phyloP scores from a whole-genome alignment of 2,113 vertebrate species.

The Recurvirostra avosetta region DNA sequence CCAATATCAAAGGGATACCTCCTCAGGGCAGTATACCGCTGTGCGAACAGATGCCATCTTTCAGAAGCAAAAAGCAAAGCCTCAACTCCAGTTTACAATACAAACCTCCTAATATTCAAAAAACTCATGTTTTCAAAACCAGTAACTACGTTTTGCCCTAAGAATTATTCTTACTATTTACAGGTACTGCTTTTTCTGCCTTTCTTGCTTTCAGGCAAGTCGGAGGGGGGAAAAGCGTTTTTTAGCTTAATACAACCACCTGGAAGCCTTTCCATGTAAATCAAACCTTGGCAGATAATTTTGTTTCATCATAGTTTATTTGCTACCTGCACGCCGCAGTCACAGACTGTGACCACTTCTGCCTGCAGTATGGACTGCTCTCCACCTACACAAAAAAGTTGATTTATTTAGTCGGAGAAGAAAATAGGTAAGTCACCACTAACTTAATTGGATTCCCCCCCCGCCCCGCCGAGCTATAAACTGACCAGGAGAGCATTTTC shows the following conservation, averaged over 20 bases:
- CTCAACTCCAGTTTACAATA: neutral
- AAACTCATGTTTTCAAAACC: neutral
- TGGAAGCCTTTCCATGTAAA: neutral
- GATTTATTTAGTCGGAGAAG: neutral
- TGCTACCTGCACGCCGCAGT: neutral
- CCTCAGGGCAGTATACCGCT: neutral
- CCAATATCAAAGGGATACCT: constrained; percentile 9
- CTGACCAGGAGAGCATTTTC: neutral
- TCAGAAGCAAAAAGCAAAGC: neutral
- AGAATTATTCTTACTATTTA: neutral
- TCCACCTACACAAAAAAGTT: neutral
- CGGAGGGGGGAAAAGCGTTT: accelerated
- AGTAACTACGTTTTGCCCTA: accelerated
- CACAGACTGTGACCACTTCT: neutral
- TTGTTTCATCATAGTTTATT: neutral
- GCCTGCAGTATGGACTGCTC: neutral
- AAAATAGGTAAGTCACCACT: neutral
- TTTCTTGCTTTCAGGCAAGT: neutral
- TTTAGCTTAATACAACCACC: neutral
- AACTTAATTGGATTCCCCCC: neutral
- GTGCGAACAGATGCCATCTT: constrained; percentile 37
- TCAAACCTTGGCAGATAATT: neutral
- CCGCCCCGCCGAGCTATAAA: neutral
- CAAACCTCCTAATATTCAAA: neutral
- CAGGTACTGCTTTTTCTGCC: neutral